Conservation (phyloP, 64 coral and sea anemone species). For the Stichodactyla mertensii region DNA sequence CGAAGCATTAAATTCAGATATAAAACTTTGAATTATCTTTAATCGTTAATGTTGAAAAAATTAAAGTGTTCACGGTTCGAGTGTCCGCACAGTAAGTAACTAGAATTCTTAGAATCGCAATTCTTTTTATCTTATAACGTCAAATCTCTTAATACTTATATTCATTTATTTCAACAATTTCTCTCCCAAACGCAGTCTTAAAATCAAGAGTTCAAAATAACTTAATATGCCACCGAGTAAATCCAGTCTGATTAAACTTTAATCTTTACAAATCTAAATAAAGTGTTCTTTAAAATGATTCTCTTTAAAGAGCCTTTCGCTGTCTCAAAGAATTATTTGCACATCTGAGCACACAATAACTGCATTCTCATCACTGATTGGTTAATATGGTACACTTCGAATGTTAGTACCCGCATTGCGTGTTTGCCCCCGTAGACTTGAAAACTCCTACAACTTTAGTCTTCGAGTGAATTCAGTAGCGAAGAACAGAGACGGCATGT, state of each 20-base stretch:
- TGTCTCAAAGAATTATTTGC: neutral
- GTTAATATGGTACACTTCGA: neutral
- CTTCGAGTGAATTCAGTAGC: neutral
- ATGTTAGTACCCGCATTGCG: neutral
- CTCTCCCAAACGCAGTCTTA: neutral
- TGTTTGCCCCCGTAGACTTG: neutral
- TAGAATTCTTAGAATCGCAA: no score
- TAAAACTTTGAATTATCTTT: no score
- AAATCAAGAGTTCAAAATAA: neutral
- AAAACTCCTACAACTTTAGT: neutral
- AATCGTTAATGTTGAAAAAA: no score
- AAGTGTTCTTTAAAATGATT: neutral
- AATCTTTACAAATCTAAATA: constrained; percentile 15
- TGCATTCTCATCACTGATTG: neutral
- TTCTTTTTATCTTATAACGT: no score
- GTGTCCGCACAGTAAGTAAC: no score
- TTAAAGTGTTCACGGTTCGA: no score
- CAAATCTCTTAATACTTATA: no score
- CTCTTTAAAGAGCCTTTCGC: neutral
- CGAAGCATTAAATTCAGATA: no score
- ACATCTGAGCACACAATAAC: constrained; percentile 6
- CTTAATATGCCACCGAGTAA: neutral
- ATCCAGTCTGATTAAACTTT: neutral
- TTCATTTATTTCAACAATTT: no score
- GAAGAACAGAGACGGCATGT: neutral